Conservation (phyloP, 2,113 vertebrate genomes). For the Eulemur macaco region DNA sequence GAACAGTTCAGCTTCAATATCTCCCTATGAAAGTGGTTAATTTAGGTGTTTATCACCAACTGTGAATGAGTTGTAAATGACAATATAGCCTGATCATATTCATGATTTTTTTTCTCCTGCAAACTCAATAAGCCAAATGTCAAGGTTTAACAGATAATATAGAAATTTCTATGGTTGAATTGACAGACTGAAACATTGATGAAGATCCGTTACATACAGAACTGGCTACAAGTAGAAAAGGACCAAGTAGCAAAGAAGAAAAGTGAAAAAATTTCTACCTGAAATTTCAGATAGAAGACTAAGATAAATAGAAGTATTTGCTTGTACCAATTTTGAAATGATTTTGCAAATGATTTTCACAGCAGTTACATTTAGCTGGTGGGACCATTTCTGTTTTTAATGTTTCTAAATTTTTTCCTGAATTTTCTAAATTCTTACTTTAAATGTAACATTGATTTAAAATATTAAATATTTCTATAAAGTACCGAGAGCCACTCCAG, state of each 20-base stretch:
- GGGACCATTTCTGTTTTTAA: neutral
- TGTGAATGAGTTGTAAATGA: neutral
- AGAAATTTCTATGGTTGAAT: slow-evolving; percentile 20
- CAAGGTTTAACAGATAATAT: neutral
- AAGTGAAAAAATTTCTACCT: neutral
- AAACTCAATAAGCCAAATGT: neutral
- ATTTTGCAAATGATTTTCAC: slow-evolving; percentile 12
- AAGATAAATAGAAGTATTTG: neutral
- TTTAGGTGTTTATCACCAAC: neutral
- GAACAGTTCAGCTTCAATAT: neutral
- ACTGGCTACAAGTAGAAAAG: neutral
- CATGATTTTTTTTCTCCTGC: neutral
- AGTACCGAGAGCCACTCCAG: neutral
- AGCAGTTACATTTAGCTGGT: neutral
- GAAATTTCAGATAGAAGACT: neutral
- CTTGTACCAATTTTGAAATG: slow-evolving; percentile 1
- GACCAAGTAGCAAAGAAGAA: neutral
- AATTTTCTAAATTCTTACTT: neutral
- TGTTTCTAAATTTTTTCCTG: neutral
- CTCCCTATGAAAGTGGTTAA: neutral
- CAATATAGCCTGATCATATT: neutral
- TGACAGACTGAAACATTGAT: neutral
- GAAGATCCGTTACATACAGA: neutral
- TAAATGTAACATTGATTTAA: slow-evolving; percentile 7
- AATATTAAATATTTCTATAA: neutral